phyloP scores from a whole-genome alignment of 2,797 vertebrate species.

The Labroides dimidiatus region DNA sequence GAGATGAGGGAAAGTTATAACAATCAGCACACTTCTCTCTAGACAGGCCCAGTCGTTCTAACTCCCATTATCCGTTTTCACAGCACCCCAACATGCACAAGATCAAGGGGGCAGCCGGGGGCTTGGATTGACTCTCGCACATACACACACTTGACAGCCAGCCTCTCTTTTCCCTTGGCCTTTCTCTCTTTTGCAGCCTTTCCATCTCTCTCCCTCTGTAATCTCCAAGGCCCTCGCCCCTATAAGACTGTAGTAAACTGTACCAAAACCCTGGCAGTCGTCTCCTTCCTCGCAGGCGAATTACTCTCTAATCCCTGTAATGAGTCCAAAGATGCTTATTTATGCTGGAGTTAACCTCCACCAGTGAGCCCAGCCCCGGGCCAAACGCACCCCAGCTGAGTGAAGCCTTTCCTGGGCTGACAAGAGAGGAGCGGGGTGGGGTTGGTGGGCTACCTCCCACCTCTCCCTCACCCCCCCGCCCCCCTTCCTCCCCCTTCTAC shows the following conservation, averaged over 20 bases:
- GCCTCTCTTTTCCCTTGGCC: slow-evolving; percentile 79
- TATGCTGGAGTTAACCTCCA: slow-evolving; percentile 90
- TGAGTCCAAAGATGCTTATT: slow-evolving; percentile 89
- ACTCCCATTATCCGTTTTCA: slow-evolving; percentile 85
- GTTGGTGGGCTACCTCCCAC: slow-evolving; percentile 49
- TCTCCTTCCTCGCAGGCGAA: slow-evolving; percentile 84
- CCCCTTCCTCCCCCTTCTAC: slow-evolving; percentile 45
- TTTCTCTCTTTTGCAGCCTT: slow-evolving; percentile 76
- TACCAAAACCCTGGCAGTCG: slow-evolving; percentile 85
- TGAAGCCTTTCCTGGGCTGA: slow-evolving; percentile 82
- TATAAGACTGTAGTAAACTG: slow-evolving; percentile 87
- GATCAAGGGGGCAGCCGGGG: slow-evolving; percentile 86
- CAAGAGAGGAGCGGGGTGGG: slow-evolving; percentile 63
- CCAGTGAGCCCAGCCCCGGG: slow-evolving; percentile 87
- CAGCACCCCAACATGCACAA: slow-evolving; percentile 86
- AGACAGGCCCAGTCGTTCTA: slow-evolving; percentile 78
- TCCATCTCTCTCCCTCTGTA: slow-evolving; percentile 78
- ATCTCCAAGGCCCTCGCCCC: slow-evolving; percentile 85
- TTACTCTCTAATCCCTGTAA: slow-evolving; percentile 89
- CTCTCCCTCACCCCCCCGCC: slow-evolving; percentile 34
- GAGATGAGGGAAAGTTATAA: slow-evolving; percentile 85
- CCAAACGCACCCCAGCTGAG: slow-evolving; percentile 85
- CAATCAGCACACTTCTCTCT: slow-evolving; percentile 83
- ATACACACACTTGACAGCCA: slow-evolving; percentile 77
- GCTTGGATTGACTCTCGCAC: slow-evolving; percentile 79